Conservation (phyloP, 2,888 invertebrate genomes). For the Autographa pulchrina region DNA sequence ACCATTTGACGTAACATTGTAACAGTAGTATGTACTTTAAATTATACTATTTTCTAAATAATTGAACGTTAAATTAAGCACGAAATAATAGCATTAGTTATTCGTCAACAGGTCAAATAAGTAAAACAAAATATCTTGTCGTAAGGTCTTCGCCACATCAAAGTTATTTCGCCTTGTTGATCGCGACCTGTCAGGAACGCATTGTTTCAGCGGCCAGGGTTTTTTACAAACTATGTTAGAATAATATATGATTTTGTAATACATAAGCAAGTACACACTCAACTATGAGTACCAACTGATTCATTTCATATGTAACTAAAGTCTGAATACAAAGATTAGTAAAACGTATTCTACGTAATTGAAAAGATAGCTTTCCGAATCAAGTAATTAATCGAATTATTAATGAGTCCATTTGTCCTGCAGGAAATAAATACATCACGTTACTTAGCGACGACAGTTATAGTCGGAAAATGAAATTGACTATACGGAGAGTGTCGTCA, state of each 20-base stretch:
- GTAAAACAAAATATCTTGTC: no score
- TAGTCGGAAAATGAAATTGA: conserved; percentile 97
- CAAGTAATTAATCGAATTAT: conserved; percentile 48
- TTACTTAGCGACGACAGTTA: conserved; percentile 95
- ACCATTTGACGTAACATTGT: no score
- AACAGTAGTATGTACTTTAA: no score
- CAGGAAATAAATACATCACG: conserved; percentile 97
- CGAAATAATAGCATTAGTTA: no score
- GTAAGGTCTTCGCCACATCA: no score
- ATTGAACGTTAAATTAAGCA: no score
- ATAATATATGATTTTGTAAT: conserved; percentile 4
- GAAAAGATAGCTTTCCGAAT: conserved; percentile 48
- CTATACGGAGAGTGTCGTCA: conserved; percentile 94
- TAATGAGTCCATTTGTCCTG: conserved; percentile 50
- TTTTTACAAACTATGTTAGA: conserved; percentile 25
- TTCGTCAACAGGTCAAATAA: no score
- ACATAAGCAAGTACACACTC: background rate
- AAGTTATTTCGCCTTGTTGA: no score
- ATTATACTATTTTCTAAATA: no score
- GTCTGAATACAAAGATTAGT: conserved; percentile 34
- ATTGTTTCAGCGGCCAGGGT: no score
- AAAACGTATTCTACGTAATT: conserved; percentile 49
- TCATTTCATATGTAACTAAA: conserved; percentile 27
- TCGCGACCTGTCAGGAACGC: no score
- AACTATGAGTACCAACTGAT: conserved; percentile 13